phyloP scores from a whole-genome alignment of 2,113 vertebrate species.

The Nerophis lumbriciformis region DNA sequence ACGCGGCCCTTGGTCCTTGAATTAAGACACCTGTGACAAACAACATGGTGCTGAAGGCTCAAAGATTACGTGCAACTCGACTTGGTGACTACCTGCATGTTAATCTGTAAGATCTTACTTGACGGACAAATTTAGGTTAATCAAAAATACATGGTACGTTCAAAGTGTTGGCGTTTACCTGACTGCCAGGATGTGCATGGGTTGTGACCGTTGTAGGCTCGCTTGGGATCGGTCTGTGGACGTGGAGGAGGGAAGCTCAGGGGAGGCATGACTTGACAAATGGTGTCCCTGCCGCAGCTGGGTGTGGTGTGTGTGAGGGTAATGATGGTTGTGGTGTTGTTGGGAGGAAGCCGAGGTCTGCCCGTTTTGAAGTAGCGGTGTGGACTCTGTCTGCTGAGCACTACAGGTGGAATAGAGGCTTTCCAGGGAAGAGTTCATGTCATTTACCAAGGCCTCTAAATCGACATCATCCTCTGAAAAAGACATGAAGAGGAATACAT shows the following conservation, averaged over 20 bases:
- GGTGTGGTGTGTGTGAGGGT: slow-evolving; percentile 35
- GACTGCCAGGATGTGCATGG: slow-evolving; percentile 90
- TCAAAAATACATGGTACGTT: background rate
- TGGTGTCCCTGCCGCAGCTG: slow-evolving; percentile 36
- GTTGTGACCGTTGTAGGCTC: slow-evolving; percentile 84
- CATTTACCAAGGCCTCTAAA: slow-evolving; percentile 87
- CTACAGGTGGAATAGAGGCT: slow-evolving; percentile 78
- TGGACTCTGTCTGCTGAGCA: slow-evolving; percentile 76
- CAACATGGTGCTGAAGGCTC: too few relatives aligned
- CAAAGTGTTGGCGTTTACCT: slow-evolving; percentile 68
- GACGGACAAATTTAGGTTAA: background rate
- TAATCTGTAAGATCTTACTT: background rate
- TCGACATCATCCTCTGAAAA: slow-evolving; percentile 89
- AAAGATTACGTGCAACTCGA: too few relatives aligned
- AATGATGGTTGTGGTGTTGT: slow-evolving; percentile 29
- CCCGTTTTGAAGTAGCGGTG: slow-evolving; percentile 83
- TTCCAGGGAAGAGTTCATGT: slow-evolving; percentile 91
- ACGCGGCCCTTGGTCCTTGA: too few relatives aligned
- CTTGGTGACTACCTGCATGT: too few relatives aligned
- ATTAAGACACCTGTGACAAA: too few relatives aligned
- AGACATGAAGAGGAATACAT: background rate
- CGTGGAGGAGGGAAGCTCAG: slow-evolving; percentile 25
- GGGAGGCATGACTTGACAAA: slow-evolving; percentile 33
- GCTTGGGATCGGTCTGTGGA: slow-evolving; percentile 60
- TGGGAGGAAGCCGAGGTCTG: slow-evolving; percentile 58